Base-by-base conservation (phyloP, 2,113 vertebrate genomes). In the Salvelinus namaycush region DNA sequence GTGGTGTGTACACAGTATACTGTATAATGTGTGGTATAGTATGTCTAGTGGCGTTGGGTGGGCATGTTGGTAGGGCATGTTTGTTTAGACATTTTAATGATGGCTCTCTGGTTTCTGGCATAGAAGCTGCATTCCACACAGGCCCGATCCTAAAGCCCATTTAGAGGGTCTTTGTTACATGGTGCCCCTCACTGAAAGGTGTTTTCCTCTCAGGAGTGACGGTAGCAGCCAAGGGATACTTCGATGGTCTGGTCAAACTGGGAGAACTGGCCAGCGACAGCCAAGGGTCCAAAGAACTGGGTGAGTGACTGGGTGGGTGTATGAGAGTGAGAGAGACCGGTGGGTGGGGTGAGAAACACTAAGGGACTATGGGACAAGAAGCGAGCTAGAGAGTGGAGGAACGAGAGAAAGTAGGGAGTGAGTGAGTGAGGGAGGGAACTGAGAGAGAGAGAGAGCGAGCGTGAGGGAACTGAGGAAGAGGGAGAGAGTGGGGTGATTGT, bases 201-300 rank as follows among this genome's bases (percentile, higher is more conserved):
- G 95, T 5, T 96, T 18, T 81, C 51, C 54, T 73, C 78, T 60
- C 88, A 96, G 95, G 95, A 68, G 95, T 96, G 69, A 95, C 94
- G 0, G 87, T 94, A 44, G 95, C 95, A 73, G 95, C 95, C 16
- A 96, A 96, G 78, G 95, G 95, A 5, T 96, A 96, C 87, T 96
- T 96, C 22, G 95, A 96, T 54, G 91, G 94, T 59, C 89, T 96
- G 83, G 95, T 96, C 84, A 95, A 95, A 87, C 93, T 96, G 0
- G 95, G 95, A 60, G 95, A 96, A 77, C 86, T 95, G 82, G 95
- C 95, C 13, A 95, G 95, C 31, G 94, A 95, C 86, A 95, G 95
- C 86, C 95, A 96, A 89, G 95, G 95, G 60, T 95, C 95, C 70
- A 96, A 95, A 81, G 95, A 96, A 83, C 90, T 96, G 79, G 95